Conservation (phyloP, 2,113 vertebrate species). For the Lophura nycthemera region DNA sequence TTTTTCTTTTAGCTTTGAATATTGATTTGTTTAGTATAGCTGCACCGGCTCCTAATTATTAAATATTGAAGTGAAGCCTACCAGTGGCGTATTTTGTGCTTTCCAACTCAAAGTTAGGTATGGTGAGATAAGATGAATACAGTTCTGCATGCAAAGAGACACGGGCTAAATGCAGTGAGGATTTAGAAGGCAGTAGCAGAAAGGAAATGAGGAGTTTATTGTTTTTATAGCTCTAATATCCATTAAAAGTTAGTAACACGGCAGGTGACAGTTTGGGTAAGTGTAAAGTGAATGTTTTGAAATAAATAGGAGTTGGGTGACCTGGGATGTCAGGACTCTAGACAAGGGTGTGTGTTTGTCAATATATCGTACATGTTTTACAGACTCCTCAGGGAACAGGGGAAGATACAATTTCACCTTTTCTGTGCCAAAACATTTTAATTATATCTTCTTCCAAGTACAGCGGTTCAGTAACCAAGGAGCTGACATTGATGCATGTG, state of each 20-base stretch:
- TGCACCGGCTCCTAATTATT: neutral
- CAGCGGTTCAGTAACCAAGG: constrained; percentile 98
- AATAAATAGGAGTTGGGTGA: constrained; percentile 86
- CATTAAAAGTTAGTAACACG: constrained; percentile 81
- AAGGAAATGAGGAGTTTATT: constrained; percentile 62
- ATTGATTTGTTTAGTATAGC: neutral
- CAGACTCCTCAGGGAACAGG: constrained; percentile 86
- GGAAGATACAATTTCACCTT: constrained; percentile 94
- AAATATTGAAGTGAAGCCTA: neutral
- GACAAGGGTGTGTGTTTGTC: constrained; percentile 88
- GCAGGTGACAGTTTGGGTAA: constrained; percentile 74
- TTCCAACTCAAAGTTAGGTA: neutral
- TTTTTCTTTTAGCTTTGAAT: neutral
- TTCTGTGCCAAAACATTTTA: constrained; percentile 99
- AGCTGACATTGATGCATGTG: constrained; percentile 99
- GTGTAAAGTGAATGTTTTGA: constrained; percentile 83
- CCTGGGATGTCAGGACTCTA: constrained; percentile 83
- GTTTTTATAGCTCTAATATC: constrained; percentile 70
- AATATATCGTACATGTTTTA: constrained; percentile 88
- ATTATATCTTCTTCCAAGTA: constrained; percentile 99
- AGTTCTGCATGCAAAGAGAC: neutral
- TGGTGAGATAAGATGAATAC: neutral
- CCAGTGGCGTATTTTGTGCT: neutral
- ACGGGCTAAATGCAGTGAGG: neutral
- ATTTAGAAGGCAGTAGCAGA: constrained; percentile 24